Evolutionary conservation across 2,113 vertebrate genomes (phyloP).

Genomic region (Naja naja): DNA sequence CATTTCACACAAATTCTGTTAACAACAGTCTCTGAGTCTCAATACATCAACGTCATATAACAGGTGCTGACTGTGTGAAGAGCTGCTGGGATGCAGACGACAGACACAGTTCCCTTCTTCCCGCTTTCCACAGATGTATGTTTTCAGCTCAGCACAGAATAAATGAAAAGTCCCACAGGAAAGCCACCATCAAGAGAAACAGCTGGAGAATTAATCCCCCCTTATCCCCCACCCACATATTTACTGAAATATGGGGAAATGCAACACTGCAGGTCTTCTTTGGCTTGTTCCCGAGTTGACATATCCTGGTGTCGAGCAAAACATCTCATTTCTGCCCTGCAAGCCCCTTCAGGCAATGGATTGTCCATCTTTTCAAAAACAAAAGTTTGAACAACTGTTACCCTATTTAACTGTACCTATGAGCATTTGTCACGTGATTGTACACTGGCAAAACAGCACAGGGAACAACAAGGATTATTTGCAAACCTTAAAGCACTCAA

Average conservation of each 20-base stretch:
- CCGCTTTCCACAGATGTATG: not conserved
- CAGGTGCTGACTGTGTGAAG: not conserved
- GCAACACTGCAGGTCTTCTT: not conserved
- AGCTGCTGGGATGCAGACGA: not conserved
- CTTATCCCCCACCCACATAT: too few species aligned
- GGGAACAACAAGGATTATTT: not conserved
- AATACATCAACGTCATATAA: not conserved
- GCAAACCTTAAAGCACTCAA: not conserved
- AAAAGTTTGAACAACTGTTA: not conserved
- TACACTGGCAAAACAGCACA: not conserved
- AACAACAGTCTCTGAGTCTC: not conserved
- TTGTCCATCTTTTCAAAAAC: not conserved
- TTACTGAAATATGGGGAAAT: not conserved
- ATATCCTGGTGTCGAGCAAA: not conserved
- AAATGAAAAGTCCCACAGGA: not conserved
- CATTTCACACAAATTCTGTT: not conserved
- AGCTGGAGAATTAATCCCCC: not conserved
- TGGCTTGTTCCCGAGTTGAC: not conserved
- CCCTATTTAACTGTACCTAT: not conserved
- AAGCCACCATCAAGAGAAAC: not conserved
- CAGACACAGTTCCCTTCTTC: not conserved
- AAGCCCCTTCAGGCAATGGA: not conserved
- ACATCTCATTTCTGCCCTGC: not conserved
- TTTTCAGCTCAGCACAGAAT: conserved; percentile 16
- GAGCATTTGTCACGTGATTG: not conserved